These are phyloP conservation scores for Prenolepis imparis DNA, from an alignment of 2,888 invertebrate species.

Conservation along the genomic window DNA sequence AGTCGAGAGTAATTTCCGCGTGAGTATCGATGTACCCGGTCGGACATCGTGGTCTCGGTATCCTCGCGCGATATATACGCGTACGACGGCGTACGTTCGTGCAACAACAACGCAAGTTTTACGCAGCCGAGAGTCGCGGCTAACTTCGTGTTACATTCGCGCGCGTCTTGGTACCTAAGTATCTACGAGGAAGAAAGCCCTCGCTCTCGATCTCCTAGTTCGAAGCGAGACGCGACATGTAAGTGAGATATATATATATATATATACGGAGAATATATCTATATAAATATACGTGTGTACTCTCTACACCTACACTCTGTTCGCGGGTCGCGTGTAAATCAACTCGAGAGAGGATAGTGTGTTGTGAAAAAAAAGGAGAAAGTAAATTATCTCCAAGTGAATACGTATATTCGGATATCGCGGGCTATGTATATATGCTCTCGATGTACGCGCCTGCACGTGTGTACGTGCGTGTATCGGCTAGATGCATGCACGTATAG, in stretches of 20 bases:
- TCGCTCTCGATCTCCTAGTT: not conserved
- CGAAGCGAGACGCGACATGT: not conserved
- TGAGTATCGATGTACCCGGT: constrained; percentile 15
- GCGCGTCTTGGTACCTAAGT: not conserved
- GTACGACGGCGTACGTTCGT: constrained; percentile 25
- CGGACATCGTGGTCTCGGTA: constrained; percentile 20
- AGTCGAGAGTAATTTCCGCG: not conserved
- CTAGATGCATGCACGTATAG: not conserved
- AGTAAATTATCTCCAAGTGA: not conserved
- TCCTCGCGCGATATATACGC: constrained; percentile 19
- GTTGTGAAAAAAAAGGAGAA: constrained; percentile 4
- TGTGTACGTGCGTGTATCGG: not conserved
- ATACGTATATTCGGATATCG: not conserved
- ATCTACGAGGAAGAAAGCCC: not conserved
- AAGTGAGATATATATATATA: not conserved
- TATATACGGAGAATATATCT: not conserved
- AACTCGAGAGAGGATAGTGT: not conserved
- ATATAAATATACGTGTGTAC: constrained; percentile 10
- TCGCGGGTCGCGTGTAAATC: not conserved
- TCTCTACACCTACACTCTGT: not conserved
- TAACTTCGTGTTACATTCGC: not conserved
- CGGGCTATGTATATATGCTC: not conserved
- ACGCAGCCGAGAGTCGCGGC: not conserved
- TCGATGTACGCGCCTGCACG: constrained; percentile 4
- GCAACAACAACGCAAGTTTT: constrained; percentile 31